phyloP scores from a whole-genome alignment of 2,888 invertebrate genomes.

The Hypena proboscidalis region DNA sequence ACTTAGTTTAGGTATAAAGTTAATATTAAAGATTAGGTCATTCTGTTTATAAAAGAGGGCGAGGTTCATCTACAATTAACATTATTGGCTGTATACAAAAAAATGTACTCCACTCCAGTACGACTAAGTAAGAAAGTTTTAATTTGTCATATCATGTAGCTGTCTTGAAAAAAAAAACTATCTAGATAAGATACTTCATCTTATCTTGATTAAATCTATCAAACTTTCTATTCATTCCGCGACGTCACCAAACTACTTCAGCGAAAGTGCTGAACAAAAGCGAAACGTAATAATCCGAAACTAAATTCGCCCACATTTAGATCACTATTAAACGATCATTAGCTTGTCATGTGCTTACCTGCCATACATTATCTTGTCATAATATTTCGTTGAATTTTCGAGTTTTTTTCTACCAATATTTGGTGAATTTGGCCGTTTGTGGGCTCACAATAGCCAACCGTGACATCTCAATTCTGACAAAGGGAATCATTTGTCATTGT shows the following conservation, averaged over 20 bases:
- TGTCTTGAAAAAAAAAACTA: too few relatives aligned
- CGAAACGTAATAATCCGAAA: neutral
- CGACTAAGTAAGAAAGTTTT: too few relatives aligned
- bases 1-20: too few relatives aligned
- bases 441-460: slow-evolving; percentile 60
- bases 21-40: too few relatives aligned
- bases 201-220: too few relatives aligned
- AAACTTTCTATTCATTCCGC: too few relatives aligned
- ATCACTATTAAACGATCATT: slow-evolving; percentile 74
- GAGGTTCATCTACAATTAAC: too few relatives aligned
- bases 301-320: slow-evolving; percentile 36
- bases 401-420: slow-evolving; percentile 62
- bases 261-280: slow-evolving; percentile 15
- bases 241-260: neutral
- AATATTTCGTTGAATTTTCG: slow-evolving; percentile 74
- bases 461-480: slow-evolving; percentile 81
- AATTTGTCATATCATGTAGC: too few relatives aligned
- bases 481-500: slow-evolving; percentile 82
- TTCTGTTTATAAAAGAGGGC: too few relatives aligned
- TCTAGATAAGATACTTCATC: too few relatives aligned
- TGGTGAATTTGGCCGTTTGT: slow-evolving; percentile 78
- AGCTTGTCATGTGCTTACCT: slow-evolving; percentile 68
- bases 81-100: too few relatives aligned
- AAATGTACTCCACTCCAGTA: too few relatives aligned
- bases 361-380: slow-evolving; percentile 82